Base-by-base conservation (phyloP, 2,113 vertebrate species). In the Nothoprocta perdicaria region DNA sequence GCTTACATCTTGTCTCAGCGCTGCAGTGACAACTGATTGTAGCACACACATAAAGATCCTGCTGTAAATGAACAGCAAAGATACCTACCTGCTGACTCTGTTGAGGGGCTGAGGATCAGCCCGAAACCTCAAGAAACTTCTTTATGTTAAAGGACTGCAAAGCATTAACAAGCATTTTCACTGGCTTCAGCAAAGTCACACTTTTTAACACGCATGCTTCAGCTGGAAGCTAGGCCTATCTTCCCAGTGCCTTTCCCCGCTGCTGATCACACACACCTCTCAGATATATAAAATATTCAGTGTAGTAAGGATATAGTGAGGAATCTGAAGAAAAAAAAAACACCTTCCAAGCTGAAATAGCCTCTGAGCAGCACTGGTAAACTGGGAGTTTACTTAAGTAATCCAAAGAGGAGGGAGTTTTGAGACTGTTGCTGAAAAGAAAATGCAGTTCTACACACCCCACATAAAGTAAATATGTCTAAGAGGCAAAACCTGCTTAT, bases 401-500 rank as follows among this genome's bases (percentile, higher is more conserved):
- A 58, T 33, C 41, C 29, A 76, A 57, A 76, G n/a, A 52, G 40
- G 57, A 78, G 29, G 43, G 19, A 66, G 13, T 73, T 77, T 45
- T 81, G 58, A 89, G 60, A 23, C 10, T 29, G 22, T 14, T 72
- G 9, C 31, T 84, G 17, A 1, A 57, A 53, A 84, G 18, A 73
- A 90, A 95, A 95, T 11, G 9, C 40, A 19, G 50, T 55, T 53
- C 48, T 52, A 48, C 57, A n/a, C 0, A 0, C 43, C 79, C 76
- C 61, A 65, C 9, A 22, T 26, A 89, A 88, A 85, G 79, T 41
- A 92, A 91, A 93, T 48, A 92, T 1, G 3, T 45, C 0, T 38
- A 80, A 88, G 43, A 80, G 50, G 76, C 84, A 96, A 89, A 85
- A 68, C 4, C 79, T 40, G n/a, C 65, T 89, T 95, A 92, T 91